Percentiles rank a stretch among this genome's conserved stretches.
phyloP scores from a whole-genome alignment of 2,888 invertebrate genomes.

The Stenodema calcarata region DNA sequence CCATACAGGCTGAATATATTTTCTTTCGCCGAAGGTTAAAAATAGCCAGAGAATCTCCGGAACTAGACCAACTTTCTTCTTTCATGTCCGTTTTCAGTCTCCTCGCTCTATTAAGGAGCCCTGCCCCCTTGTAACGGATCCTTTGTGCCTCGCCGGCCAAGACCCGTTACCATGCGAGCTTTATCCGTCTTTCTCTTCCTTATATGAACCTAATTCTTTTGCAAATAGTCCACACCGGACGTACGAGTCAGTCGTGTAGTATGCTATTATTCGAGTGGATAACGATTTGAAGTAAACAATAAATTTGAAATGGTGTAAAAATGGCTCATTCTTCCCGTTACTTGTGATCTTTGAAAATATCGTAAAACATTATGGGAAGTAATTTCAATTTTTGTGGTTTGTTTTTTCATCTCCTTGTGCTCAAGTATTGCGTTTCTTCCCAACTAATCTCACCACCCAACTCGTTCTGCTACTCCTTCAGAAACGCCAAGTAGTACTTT shows the following conservation, averaged over 20 bases:
- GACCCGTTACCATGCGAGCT: not conserved
- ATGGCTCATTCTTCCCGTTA: too few relatives aligned
- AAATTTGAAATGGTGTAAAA: not conserved
- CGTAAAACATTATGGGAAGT: too few relatives aligned
- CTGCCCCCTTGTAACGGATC: constrained; percentile 15
- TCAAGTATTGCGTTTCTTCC: not conserved
- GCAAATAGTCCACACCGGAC: not conserved
- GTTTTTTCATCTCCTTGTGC: too few relatives aligned
- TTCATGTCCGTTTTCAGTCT: constrained; percentile 25
- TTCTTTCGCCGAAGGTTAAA: not conserved
- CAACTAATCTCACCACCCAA: not conserved
- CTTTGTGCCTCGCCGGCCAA: not conserved
- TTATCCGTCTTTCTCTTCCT: not conserved
- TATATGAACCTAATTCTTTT: not conserved
- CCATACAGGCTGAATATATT: not conserved
- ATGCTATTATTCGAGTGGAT: not conserved
- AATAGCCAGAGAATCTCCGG: constrained; percentile 9
- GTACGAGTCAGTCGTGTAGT: not conserved
- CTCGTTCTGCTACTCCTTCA: not conserved
- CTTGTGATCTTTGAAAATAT: too few relatives aligned
- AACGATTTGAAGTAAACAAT: not conserved
- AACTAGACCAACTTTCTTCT: constrained; percentile 38
- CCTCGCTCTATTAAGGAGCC: not conserved
- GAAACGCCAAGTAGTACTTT: not conserved
- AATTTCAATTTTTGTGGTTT: too few relatives aligned